phyloP scores from a whole-genome alignment of 2,113 vertebrate species.

The Arizona elegans region DNA sequence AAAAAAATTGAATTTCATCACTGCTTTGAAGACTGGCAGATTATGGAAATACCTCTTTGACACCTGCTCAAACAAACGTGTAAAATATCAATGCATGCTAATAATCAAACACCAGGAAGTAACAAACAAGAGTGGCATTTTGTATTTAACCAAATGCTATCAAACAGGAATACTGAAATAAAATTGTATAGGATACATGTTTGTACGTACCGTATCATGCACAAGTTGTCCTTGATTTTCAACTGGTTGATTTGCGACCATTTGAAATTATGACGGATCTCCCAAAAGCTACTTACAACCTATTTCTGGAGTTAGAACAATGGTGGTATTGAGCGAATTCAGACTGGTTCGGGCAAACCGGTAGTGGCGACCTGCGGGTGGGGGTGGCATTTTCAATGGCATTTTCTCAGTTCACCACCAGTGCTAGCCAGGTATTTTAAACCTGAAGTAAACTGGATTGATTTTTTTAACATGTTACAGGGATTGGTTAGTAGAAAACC shows the following conservation, averaged over 20 bases:
- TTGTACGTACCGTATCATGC: too few relatives aligned
- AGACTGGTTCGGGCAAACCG: too few relatives aligned
- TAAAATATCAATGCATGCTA: not conserved
- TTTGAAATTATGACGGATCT: too few relatives aligned
- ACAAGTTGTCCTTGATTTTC: too few relatives aligned
- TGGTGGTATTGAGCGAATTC: too few relatives aligned
- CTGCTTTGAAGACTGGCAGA: not conserved
- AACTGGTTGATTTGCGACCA: too few relatives aligned
- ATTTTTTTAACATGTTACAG: not conserved
- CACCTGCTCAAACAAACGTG: not conserved
- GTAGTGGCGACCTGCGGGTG: too few relatives aligned
- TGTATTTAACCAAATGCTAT: not conserved
- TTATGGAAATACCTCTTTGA: not conserved
- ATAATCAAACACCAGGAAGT: not conserved
- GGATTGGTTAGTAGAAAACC: not conserved
- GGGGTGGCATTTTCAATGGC: not conserved
- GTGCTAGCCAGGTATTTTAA: not conserved
- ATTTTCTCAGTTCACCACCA: not conserved
- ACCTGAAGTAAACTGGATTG: not conserved
- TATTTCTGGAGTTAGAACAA: too few relatives aligned
- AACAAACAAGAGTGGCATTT: not conserved
- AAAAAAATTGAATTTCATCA: too few relatives aligned
- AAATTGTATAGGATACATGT: not conserved
- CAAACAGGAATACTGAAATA: not conserved
- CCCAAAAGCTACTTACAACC: too few relatives aligned